Base-by-base conservation (phyloP, 2,888 invertebrate species). In the Sylvicola cinctus region DNA sequence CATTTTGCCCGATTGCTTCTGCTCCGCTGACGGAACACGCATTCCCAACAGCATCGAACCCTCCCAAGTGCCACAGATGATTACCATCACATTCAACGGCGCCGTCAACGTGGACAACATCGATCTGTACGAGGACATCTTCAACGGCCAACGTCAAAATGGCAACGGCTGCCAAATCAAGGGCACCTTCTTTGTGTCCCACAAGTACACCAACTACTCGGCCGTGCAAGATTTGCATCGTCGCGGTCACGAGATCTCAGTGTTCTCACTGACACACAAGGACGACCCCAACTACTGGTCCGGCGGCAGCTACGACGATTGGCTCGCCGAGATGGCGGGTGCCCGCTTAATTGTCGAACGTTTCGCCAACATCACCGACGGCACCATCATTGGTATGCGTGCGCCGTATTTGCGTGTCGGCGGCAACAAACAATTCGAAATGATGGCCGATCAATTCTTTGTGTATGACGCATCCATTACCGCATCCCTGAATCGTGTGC, bases 381-480 rank as follows among this genome's bases (percentile, higher is more conserved):
- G 84, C 29, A 81, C 85, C 4, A 81, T 90, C 43, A 83, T 87
- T 45, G 85, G 84, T 12, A 66, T 85, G 43, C 72, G 88, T 28
- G 87, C 88, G 2, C 88, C 88, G 4, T 88, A 85, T 51, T 63
- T 88, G 34, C 68, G 88, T 34, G 84, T 88, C 1, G 90, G 91
- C 40, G 90, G 91, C 40, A 87, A 90, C 65, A 85, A 76, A 48
- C 88, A 90, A 62, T 93, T 91, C 55, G 83, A 87, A 59, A 91
- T 91, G 88, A 90, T 93, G 90, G 75, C 80, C 36, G 87, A 90
- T 57, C 84, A 90, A 54, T 85, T 81, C 61, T 90, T 90, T 56
- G 77, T 83, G 6, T 93, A 91, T 54, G 93, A 93, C 53, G 85
- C 90, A 16, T 88, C 90, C 10, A 88, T 93, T 50, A 87, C 87